Evolutionary conservation across 2,113 vertebrate genomes (phyloP).

Genomic region (Chlorodrepanis virens): DNA sequence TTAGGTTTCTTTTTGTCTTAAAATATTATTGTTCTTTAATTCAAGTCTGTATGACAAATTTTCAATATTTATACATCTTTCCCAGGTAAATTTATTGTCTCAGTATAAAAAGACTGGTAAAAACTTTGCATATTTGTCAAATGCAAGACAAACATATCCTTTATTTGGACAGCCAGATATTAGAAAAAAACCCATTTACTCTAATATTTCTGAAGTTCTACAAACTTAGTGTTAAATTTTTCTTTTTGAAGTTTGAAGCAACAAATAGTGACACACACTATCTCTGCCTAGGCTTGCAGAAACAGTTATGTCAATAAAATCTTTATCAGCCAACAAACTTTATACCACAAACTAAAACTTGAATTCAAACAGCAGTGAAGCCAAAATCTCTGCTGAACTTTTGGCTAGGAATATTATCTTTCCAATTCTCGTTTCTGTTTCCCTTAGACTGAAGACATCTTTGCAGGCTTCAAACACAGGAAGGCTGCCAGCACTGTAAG

Average conservation of each 20-base stretch:
- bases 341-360: neutral
- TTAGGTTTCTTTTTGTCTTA: neutral
- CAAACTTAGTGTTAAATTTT: neutral
- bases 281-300: neutral
- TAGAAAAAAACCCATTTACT: neutral
- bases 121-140: neutral
- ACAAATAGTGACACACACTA: neutral
- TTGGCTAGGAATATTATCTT: neutral
- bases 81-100: neutral
- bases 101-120: neutral
- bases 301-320: neutral
- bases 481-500: neutral
- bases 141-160: neutral
- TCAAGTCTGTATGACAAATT: neutral
- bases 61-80: neutral
- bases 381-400: neutral
- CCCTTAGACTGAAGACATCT: neutral
- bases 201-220: neutral
- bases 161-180: neutral
- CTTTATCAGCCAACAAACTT: neutral
- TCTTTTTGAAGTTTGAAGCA: neutral
- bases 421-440: neutral
- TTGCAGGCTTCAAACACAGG: neutral
- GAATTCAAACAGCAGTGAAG: neutral
- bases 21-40: neutral